Evolutionary conservation across 2,888 invertebrate species (phyloP).

Genomic region (Zygaena filipendulae): DNA sequence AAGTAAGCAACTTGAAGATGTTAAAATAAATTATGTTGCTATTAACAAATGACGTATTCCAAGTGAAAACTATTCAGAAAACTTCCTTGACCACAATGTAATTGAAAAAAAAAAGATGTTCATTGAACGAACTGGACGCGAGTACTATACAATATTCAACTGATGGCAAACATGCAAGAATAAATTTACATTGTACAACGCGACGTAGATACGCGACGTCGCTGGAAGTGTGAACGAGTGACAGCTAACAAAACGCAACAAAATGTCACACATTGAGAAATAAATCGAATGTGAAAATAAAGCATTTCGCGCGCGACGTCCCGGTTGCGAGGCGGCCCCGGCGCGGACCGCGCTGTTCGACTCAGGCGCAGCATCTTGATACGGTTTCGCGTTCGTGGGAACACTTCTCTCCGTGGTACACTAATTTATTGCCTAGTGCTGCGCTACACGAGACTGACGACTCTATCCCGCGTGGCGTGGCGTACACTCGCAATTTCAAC

Average conservation of each 20-base stretch:
- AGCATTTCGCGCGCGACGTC: constrained; percentile 53
- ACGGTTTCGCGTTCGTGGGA: constrained; percentile 56
- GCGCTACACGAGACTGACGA: constrained; percentile 60
- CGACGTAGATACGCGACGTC: too few species aligned
- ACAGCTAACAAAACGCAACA: constrained; percentile 58
- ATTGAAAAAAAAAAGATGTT: too few species aligned
- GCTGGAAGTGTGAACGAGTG: constrained; percentile 44
- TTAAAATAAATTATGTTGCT: too few species aligned
- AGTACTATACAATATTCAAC: too few species aligned
- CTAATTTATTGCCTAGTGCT: constrained; percentile 58
- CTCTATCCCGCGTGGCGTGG: constrained; percentile 51
- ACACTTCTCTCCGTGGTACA: constrained; percentile 36
- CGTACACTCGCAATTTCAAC: constrained; percentile 34
- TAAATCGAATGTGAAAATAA: constrained; percentile 58
- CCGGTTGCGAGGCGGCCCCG: constrained; percentile 30
- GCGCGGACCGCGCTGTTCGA: constrained; percentile 29
- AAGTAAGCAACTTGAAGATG: too few species aligned
- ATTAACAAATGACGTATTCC: too few species aligned
- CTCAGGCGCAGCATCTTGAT: constrained; percentile 51
- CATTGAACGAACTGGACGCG: too few species aligned
- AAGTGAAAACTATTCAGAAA: too few species aligned
- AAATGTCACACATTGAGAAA: constrained; percentile 43
- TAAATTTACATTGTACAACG: too few species aligned
- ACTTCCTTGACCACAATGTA: too few species aligned
- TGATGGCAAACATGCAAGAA: too few species aligned